Evolutionary conservation across 1,140 invertebrate genomes (phyloP), one percentile per base, ranked within the genome.

Genomic region (Coboldia fuscipes): DNA sequence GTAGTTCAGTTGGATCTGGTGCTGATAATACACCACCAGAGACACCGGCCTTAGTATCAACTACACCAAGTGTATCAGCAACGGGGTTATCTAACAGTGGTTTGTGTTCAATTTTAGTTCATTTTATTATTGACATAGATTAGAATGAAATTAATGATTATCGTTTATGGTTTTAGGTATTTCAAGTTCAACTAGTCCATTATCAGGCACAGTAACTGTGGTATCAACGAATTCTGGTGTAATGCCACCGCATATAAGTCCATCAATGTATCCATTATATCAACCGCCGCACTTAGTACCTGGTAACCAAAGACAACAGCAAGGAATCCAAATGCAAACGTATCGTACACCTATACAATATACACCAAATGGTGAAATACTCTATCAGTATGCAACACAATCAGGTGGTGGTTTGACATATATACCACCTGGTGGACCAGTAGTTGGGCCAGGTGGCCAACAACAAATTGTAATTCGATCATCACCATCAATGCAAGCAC

Each of bases 401-500:
- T 31, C 37, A 28, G 44, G 52, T 6, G 54, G 55, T 27, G 49
- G 49, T 16, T 44, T 53, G 24, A 57, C 56, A 46, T 68, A 37
- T 50, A 60, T 54, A 43, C 63, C 52, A 48, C 64, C 56, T 61
- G 62, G 1, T 73, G 70, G 45, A 72, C 70, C 42, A 73, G 73
- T 41, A 73, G 71, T 48, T 70, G 71, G 6, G 38, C 37, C 8
- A 22, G 41, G 3, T 44, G 46, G 22, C 40, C 47, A 21, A 50
- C 45, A 21, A 47, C 45, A 23, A 48, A 50, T 33, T n/a, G 8
- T 24, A 8, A 10, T 19, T 15, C 30, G 30, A 8, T 32, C 13
- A 18, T 24, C 36, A 26, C 41, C 36, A 22, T 33, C 36, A 22
- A 37, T 31, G 18, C 41, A 42, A 22, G 37, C 38, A 38, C 42